Conservation (phyloP, 2,113 vertebrate genomes). For the Carettochelys insculpta region DNA sequence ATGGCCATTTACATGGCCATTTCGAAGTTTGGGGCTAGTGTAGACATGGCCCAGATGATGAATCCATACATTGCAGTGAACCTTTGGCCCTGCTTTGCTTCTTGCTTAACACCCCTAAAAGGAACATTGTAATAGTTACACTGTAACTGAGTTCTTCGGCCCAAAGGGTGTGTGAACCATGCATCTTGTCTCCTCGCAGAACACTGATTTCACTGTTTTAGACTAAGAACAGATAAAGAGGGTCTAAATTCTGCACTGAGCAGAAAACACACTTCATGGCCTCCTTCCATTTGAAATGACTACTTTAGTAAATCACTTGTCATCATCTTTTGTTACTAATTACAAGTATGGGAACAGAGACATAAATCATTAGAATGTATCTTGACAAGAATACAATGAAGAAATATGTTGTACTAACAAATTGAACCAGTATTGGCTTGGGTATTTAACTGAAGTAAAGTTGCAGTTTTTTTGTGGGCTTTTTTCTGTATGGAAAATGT, state of each 20-base stretch:
- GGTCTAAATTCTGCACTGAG: background rate
- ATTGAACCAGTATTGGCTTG: no score
- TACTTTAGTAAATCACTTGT: background rate
- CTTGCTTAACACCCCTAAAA: background rate
- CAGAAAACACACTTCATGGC: background rate
- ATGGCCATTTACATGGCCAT: no score
- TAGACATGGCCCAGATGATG: no score
- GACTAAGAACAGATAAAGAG: background rate
- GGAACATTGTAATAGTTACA: background rate
- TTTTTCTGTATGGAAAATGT: no score
- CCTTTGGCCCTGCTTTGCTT: background rate
- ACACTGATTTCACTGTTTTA: background rate
- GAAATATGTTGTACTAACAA: background rate
- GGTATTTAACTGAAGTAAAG: no score
- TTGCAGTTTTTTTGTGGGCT: no score
- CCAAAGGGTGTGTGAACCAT: background rate
- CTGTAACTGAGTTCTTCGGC: background rate
- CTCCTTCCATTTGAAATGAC: background rate
- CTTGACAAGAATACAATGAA: background rate
- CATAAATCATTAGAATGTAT: background rate
- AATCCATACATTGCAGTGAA: background rate
- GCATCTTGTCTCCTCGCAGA: background rate
- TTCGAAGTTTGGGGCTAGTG: no score
- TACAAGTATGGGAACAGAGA: background rate
- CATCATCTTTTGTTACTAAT: background rate